Conservation (phyloP, 2,888 invertebrate genomes). For the Eilema depressum region DNA sequence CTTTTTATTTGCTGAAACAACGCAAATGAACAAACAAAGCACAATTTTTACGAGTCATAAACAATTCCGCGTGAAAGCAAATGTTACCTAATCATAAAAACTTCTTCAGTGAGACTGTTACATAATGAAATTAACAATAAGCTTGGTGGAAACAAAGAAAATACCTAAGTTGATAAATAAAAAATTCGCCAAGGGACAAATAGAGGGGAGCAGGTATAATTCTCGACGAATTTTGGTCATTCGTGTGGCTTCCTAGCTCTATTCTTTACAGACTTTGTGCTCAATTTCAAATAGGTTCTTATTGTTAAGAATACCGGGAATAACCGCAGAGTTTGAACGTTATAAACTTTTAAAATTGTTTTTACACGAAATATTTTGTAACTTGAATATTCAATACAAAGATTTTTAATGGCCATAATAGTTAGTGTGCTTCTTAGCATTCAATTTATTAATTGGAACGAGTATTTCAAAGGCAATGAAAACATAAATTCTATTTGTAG, state of each 20-base stretch:
- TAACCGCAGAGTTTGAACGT: not conserved
- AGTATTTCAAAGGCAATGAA: not conserved
- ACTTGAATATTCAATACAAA: not conserved
- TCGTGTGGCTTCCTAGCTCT: conserved; percentile 54
- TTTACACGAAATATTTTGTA: not conserved
- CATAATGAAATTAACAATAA: conserved; percentile 72
- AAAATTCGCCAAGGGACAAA: conserved; percentile 71
- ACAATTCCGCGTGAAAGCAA: conserved; percentile 63
- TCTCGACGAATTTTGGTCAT: conserved; percentile 57
- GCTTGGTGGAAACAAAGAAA: conserved; percentile 65
- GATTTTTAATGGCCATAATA: not conserved
- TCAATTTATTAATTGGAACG: not conserved
- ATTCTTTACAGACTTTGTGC: conserved; percentile 24
- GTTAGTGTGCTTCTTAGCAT: not conserved
- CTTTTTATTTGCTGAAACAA: conserved; percentile 28
- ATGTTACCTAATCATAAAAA: conserved; percentile 56
- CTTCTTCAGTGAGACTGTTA: conserved; percentile 61
- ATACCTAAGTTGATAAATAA: conserved; percentile 69
- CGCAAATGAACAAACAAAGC: conserved; percentile 52
- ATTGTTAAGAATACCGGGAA: not conserved
- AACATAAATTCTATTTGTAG: not conserved
- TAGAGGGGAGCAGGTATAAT: conserved; percentile 55
- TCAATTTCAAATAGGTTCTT: conserved; percentile 5
- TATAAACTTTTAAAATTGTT: not conserved
- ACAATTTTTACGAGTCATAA: conserved; percentile 62